These are phyloP conservation scores for Lerista edwardsae DNA, from an alignment of 2,797 vertebrate genomes.

Conservation along the genomic window DNA sequence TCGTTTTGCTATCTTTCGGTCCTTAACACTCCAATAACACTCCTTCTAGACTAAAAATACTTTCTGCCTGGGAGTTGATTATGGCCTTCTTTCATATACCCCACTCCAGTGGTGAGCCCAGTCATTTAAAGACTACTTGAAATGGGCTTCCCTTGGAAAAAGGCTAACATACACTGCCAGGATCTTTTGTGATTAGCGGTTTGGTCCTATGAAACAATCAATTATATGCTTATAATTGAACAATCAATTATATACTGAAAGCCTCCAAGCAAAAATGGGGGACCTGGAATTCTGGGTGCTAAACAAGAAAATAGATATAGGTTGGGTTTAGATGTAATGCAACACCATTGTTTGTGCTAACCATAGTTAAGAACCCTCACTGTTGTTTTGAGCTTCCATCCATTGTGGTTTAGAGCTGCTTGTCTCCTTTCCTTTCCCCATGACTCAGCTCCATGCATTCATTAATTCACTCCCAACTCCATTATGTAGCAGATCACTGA, in stretches of 20 bases:
- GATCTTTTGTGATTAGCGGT: too few species aligned
- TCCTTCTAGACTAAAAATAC: not conserved
- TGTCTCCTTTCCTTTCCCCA: too few species aligned
- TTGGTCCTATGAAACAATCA: too few species aligned
- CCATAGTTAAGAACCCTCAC: too few species aligned
- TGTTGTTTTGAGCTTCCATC: too few species aligned
- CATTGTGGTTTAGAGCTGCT: too few species aligned
- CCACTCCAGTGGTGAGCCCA: not conserved
- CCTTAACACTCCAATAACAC: slow-evolving; percentile 17
- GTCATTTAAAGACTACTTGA: not conserved
- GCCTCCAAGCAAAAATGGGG: not conserved
- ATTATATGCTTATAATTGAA: not conserved
- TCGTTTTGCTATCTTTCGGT: slow-evolving; percentile 28
- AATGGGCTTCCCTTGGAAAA: not conserved
- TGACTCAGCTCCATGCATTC: too few species aligned
- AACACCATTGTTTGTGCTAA: too few species aligned
- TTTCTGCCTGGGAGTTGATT: not conserved
- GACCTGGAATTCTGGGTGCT: not conserved
- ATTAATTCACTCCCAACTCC: too few species aligned
- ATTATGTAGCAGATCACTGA: too few species aligned
- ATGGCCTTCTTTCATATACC: not conserved
- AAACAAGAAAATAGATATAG: not conserved
- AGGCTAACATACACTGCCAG: not conserved
- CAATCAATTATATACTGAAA: not conserved
- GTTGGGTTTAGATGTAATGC: too few species aligned